Base-by-base conservation (phyloP, 2,888 invertebrate species). In the Thera obeliscata region DNA sequence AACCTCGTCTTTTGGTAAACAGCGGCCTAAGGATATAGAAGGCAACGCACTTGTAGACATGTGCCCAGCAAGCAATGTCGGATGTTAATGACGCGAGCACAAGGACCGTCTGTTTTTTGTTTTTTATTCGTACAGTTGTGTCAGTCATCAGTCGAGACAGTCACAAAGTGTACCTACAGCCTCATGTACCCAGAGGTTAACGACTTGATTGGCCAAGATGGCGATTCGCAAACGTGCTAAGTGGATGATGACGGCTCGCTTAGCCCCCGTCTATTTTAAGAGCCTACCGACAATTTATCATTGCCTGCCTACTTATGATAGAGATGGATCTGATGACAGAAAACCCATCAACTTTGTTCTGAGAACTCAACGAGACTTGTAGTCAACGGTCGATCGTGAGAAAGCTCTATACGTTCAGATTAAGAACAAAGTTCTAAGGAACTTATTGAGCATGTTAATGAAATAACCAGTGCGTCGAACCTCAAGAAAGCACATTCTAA, bases 181-280 rank as follows among this genome's bases (percentile, higher is more conserved):
- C 50, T 69, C 77, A 78, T 79, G 78, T 75, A 78, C 75, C 76
- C 79, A 76, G 74, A 87, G 91, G 91, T 91, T 90, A 92, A 92
- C 88, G 85, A 90, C 87, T 87, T 90, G 89, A 91, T 91, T 89
- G 88, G 81, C 81, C 83, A 89, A 87, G 87, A 89, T 88, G 89
- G 87, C 90, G 87, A 85, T 85, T 85, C 76, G 86, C 85, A 81
- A 88, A 88, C 84, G 89, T 89, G 89, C 83, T 91, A 91, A 91
- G 88, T 91, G 90, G 86, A 89, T 90, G 89, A 91, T 91, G 88
- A 85, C 86, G 79, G 85, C 77, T 77, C 72, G 78, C 78, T 79
- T 79, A 82, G 81, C 80, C 78, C 78, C 73, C 74, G 72, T 77
- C 81, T 83, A 83, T 82, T 83, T 83, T 81, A 81, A 73, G 73